Conservation (phyloP, 30 jellyfish, hydroid and myxozoan species). For the Mastigias papua region DNA sequence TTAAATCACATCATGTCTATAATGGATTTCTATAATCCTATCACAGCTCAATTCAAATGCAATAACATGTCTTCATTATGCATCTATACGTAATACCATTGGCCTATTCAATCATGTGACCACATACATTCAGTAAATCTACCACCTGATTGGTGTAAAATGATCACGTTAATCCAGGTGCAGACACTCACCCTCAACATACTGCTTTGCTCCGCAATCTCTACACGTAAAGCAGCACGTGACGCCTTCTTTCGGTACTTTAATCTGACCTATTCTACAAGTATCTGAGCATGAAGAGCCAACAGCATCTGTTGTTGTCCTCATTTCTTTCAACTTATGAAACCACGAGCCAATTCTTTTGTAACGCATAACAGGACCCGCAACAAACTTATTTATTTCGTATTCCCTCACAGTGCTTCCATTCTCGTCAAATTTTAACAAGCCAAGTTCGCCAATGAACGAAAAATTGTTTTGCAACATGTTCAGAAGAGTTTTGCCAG, state of each 20-base stretch:
- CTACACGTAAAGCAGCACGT: conserved; percentile 75
- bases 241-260: conserved; percentile 24
- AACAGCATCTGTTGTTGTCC: neutral
- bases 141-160: no score
- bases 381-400: conserved; percentile 58
- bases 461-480: conserved; percentile 30
- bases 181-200: conserved; percentile 50
- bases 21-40: no score
- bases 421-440: conserved; percentile 59
- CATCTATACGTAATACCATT: no score
- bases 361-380: conserved; percentile 18
- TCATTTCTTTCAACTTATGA: conserved; percentile 5
- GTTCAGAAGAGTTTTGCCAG: conserved; percentile 26
- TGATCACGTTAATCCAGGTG: neutral
- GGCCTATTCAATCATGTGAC: no score
- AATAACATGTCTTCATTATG: no score
- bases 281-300: conserved; percentile 64
- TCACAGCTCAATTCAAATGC: no score
- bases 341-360: conserved; percentile 70
- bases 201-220: conserved; percentile 56
- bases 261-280: conserved; percentile 51
- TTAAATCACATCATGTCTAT: neutral
- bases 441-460: conserved; percentile 77
- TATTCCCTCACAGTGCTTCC: conserved; percentile 80
- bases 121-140: no score